phyloP scores from a whole-genome alignment of 2,888 invertebrate genomes.

The Morpho achilles region DNA sequence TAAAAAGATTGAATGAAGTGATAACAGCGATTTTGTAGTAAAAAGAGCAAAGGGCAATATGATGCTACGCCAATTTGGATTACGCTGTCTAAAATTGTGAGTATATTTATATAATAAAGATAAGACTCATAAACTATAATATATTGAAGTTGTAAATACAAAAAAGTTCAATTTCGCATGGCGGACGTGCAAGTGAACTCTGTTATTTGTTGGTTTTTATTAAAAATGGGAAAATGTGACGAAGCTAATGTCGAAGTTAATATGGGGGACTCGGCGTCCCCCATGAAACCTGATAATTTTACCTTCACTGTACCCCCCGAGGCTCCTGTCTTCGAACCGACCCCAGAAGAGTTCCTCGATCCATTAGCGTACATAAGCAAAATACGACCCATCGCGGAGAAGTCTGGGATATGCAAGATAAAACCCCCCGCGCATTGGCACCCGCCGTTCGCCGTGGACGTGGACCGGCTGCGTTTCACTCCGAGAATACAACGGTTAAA shows the following conservation, averaged over 20 bases:
- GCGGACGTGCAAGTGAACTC: constrained; percentile 74
- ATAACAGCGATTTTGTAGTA: no score
- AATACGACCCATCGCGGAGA: constrained; percentile 96
- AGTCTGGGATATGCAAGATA: constrained; percentile 98
- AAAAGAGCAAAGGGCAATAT: no score
- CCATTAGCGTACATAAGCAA: constrained; percentile 97
- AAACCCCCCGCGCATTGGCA: constrained; percentile 98
- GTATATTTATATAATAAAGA: no score
- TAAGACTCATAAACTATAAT: no score
- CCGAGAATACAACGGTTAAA: constrained; percentile 98
- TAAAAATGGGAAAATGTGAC: constrained; percentile 80
- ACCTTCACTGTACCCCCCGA: constrained; percentile 92
- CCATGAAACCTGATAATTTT: constrained; percentile 85
- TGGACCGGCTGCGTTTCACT: constrained; percentile 96
- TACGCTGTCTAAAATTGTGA: no score
- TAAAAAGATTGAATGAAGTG: no score
- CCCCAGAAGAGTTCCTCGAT: constrained; percentile 96
- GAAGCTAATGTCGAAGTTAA: constrained; percentile 78
- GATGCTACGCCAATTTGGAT: no score
- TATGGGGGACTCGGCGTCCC: constrained; percentile 80
- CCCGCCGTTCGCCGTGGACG: constrained; percentile 98
- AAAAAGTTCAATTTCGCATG: constrained; percentile 80
- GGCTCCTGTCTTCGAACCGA: constrained; percentile 97
- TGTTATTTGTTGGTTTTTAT: constrained; percentile 76
- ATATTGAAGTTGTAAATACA: no score